Percentiles rank a stretch among this genome's conserved stretches.
phyloP scores from a whole-genome alignment of 2,113 vertebrate genomes.

The Prietella phreatophila region DNA sequence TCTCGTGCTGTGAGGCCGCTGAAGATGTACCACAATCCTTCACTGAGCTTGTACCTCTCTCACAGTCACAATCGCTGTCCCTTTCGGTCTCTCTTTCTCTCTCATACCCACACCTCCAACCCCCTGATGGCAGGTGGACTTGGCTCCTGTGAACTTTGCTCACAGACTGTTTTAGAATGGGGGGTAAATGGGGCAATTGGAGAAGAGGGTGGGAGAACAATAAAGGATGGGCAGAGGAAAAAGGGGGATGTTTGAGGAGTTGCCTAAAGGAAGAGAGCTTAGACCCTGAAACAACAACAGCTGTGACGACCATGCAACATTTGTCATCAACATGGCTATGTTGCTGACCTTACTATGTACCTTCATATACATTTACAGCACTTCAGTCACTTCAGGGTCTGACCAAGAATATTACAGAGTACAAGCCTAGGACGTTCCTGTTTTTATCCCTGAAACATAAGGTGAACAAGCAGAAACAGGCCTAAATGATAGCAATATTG shows the following conservation, averaged over 20 bases:
- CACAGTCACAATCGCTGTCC: constrained; percentile 57
- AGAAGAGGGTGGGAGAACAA: constrained; percentile 41
- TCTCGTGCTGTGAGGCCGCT: constrained; percentile 22
- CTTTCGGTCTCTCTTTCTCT: constrained; percentile 28
- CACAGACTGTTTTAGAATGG: constrained; percentile 32
- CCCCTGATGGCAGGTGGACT: constrained; percentile 67
- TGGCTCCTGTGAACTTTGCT: constrained; percentile 39
- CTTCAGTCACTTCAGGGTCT: constrained; percentile 1
- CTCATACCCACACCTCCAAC: constrained; percentile 36
- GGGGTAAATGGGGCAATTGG: constrained; percentile 30
- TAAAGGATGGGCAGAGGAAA: constrained; percentile 40
- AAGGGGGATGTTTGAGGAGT: constrained; percentile 26
- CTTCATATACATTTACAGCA: neutral
- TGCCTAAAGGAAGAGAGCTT: constrained; percentile 47
- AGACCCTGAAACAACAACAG: constrained; percentile 76
- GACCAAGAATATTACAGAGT: neutral
- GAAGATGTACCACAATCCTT: constrained; percentile 33
- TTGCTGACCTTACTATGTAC: neutral
- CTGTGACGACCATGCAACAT: constrained; percentile 66
- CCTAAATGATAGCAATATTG: neutral
- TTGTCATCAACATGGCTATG: constrained; percentile 64
- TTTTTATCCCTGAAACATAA: neutral
- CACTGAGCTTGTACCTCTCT: constrained; percentile 26
- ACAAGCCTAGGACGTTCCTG: neutral
- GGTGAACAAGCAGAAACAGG: neutral